Conservation (phyloP, 1,140 invertebrate genomes). For the Notospermus geniculatus region DNA sequence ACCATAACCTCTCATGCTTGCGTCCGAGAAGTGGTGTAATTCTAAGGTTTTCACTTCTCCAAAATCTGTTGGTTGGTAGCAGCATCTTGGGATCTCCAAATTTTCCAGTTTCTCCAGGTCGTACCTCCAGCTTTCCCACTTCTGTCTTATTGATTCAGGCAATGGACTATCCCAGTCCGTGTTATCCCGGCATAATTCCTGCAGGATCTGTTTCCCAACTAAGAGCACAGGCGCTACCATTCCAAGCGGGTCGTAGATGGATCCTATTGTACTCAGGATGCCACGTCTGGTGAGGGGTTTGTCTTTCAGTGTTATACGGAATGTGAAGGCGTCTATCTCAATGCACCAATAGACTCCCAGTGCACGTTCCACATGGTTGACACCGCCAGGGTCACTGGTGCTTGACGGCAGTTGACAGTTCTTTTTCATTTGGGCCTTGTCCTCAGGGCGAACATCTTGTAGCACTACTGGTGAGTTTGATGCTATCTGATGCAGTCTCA, state of each 20-base stretch:
- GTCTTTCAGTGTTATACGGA: conserved; percentile 8
- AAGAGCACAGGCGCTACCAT: conserved; percentile 23
- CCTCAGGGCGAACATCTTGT: no score
- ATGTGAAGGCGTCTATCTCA: conserved; percentile 14
- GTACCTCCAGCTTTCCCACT: conserved; percentile 15
- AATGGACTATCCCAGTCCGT: conserved; percentile 26
- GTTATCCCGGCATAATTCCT: conserved; percentile 22
- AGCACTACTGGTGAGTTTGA: not conserved
- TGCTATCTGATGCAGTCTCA: conserved; percentile 1
- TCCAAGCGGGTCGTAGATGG: conserved; percentile 27
- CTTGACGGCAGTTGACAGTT: no score
- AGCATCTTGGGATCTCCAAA: not conserved
- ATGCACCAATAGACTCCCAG: conserved; percentile 10
- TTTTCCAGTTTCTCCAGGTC: conserved; percentile 1
- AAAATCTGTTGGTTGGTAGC: not conserved
- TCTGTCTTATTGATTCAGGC: conserved; percentile 14
- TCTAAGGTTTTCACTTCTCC: conserved; percentile 13
- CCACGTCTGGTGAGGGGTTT: conserved; percentile 15
- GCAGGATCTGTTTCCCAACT: conserved; percentile 24
- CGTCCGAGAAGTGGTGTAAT: conserved; percentile 33
- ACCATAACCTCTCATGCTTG: conserved; percentile 26
- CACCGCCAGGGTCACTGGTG: no score
- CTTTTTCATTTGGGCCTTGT: no score
- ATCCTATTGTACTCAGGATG: conserved; percentile 24
- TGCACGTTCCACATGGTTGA: not conserved